Percentiles rank a stretch among this genome's conserved stretches.
phyloP scores from a whole-genome alignment of 2,797 vertebrate species.

The Tokudaia tokunoshimensis region DNA sequence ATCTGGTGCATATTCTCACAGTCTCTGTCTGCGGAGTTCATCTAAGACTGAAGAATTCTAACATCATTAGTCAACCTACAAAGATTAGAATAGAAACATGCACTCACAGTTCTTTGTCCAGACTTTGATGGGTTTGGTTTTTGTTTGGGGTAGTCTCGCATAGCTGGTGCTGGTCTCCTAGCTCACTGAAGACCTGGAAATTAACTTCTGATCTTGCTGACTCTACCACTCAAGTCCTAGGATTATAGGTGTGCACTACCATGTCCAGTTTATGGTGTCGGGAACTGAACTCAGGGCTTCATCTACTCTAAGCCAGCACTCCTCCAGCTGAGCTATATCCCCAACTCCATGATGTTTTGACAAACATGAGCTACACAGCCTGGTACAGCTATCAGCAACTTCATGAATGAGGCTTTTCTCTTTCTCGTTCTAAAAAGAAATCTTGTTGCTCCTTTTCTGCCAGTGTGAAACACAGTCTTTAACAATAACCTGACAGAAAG shows the following conservation, averaged over 20 bases:
- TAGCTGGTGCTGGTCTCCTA: background rate
- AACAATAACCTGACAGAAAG: conserved; percentile 2
- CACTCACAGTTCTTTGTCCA: background rate
- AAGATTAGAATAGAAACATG: background rate
- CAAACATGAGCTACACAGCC: background rate
- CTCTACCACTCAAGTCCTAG: background rate
- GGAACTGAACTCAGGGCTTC: background rate
- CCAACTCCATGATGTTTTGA: background rate
- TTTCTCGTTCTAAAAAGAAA: conserved; percentile 54
- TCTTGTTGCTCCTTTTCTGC: conserved; percentile 39
- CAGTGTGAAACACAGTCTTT: conserved; percentile 31
- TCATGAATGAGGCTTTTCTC: conserved; percentile 1
- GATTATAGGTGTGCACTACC: background rate
- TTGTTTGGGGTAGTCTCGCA: background rate
- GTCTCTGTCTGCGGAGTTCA: background rate
- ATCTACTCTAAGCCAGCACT: background rate
- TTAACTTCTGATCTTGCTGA: background rate
- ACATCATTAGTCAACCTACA: conserved; percentile 1
- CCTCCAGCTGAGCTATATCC: background rate
- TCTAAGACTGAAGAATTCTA: conserved; percentile 8
- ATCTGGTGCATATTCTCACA: no score
- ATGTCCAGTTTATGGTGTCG: background rate
- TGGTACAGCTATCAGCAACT: background rate
- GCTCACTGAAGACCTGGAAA: background rate
- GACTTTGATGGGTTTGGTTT: background rate